Base-by-base conservation (phyloP, 2,888 invertebrate species). In the Biston stratarius region DNA sequence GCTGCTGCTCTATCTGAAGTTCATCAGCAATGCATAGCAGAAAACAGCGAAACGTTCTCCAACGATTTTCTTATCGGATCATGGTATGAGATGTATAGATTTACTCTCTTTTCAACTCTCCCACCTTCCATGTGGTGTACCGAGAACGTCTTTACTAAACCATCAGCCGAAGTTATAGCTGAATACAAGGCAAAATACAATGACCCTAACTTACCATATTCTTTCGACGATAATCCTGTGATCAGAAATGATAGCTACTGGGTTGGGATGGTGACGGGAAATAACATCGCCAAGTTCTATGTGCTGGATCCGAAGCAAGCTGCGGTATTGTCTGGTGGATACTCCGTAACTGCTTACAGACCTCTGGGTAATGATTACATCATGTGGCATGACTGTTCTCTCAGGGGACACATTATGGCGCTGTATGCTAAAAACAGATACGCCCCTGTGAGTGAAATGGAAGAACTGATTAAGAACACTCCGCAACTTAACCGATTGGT, bases 181-280 rank as follows among this genome's bases (percentile, higher is more conserved):
- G 55, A 53, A 38, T 72, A 69, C 58, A 72, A 67, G 33, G 24
- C 40, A 0, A 67, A 63, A 15, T 69, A 72, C 62, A 69, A 67
- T 38, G 53, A 64, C 6, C 55, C 67, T 0, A 33, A 42, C 47
- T 7, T 58, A 11, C 72, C 67, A 5, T 72, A 65, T 51, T 67
- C 64, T 12, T 36, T 72, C 8, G 69, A 69, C 14, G 72, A 69
- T n/a, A 67, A 72, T n/a, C 69, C 72, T 0, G 48, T 72, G 2
- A 15, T 61, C 3, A 36, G 51, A 0, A 55, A 15, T 8, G 61
- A 65, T 7, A 34, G 38, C 1, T 33, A 36, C 6, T 10, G 55
- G 14, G 24, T 58, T 0, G 72, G 72, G 1, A 44, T 72, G 49
- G 34, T 72, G 5, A 36, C 61, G 1, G 71, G 71, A 3, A 45